phyloP scores from a whole-genome alignment of 2,888 invertebrate species.

The Proisotoma minuta region DNA sequence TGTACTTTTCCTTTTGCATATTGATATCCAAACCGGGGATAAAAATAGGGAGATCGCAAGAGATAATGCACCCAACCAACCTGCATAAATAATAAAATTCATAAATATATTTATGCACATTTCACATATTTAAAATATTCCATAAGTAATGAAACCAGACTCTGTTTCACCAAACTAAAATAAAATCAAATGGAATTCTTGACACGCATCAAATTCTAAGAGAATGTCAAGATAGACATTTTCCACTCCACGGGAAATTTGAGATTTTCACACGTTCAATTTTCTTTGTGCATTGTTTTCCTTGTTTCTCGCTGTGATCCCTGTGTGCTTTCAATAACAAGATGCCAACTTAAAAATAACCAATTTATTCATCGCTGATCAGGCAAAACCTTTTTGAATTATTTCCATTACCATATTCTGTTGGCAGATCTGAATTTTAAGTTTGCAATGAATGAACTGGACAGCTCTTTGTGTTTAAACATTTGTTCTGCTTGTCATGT shows the following conservation, averaged over 20 bases:
- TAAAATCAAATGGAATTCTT: too few species aligned
- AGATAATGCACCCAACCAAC: constrained; percentile 36
- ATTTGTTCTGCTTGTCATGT: constrained; percentile 3
- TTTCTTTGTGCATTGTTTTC: constrained; percentile 18
- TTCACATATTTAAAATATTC: neutral
- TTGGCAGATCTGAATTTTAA: too few species aligned
- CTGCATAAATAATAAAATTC: constrained; percentile 14
- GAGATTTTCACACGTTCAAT: constrained; percentile 20
- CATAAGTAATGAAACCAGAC: neutral
- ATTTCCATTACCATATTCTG: too few species aligned
- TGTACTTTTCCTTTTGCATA: constrained; percentile 45
- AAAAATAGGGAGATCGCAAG: constrained; percentile 36
- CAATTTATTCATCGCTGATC: neutral
- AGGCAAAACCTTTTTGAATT: neutral
- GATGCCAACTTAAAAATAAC: neutral
- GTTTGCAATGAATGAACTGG: neutral
- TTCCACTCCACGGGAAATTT: constrained; percentile 19
- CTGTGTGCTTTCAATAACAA: constrained; percentile 3
- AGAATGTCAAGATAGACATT: constrained; percentile 15
- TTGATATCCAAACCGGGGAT: constrained; percentile 41
- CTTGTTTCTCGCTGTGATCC: constrained; percentile 16
- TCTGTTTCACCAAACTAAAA: neutral
- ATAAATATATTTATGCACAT: neutral
- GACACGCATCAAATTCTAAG: neutral
- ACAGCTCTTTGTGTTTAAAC: neutral